These are phyloP conservation scores for Pelochelys cantorii DNA, from an alignment of 2,797 vertebrate genomes.

Conservation along the genomic window DNA sequence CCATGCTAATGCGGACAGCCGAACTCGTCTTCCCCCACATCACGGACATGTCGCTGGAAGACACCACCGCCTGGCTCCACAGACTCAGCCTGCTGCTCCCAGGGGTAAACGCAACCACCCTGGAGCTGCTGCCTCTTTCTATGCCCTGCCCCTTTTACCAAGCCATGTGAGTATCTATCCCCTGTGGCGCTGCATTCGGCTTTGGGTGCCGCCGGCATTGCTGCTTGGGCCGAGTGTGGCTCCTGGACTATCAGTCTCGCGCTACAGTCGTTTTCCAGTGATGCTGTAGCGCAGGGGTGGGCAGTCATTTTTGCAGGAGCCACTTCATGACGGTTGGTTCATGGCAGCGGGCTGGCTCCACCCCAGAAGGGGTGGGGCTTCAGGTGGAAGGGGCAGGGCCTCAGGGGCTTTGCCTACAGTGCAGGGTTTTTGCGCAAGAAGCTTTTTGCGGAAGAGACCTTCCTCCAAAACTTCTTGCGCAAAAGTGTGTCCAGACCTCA, in stretches of 20 bases:
- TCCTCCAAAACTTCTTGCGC: too few relatives aligned
- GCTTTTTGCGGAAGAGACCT: too few relatives aligned
- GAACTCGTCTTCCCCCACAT: neutral
- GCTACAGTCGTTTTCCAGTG: neutral
- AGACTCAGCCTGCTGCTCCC: constrained; percentile 39
- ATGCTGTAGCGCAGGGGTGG: neutral
- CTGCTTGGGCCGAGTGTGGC: neutral
- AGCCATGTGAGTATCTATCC: constrained; percentile 19
- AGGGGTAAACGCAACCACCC: neutral
- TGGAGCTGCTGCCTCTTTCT: constrained; percentile 27
- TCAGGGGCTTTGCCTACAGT: too few relatives aligned
- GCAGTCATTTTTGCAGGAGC: too few relatives aligned
- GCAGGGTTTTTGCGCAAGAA: too few relatives aligned
- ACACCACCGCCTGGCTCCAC: neutral
- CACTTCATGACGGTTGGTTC: too few relatives aligned
- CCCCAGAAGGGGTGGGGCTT: too few relatives aligned
- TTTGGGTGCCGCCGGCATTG: neutral
- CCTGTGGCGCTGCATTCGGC: neutral
- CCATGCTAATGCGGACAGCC: constrained; percentile 4
- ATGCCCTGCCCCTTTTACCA: neutral
- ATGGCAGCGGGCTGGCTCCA: too few relatives aligned
- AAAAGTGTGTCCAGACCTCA: too few relatives aligned
- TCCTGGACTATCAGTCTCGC: neutral
- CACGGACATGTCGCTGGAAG: neutral
- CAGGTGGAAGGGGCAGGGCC: too few relatives aligned